These are phyloP conservation scores for Axinella damicornis DNA, from an alignment of 37 sponge, comb jelly and placozoan species.

Conservation along the genomic window DNA sequence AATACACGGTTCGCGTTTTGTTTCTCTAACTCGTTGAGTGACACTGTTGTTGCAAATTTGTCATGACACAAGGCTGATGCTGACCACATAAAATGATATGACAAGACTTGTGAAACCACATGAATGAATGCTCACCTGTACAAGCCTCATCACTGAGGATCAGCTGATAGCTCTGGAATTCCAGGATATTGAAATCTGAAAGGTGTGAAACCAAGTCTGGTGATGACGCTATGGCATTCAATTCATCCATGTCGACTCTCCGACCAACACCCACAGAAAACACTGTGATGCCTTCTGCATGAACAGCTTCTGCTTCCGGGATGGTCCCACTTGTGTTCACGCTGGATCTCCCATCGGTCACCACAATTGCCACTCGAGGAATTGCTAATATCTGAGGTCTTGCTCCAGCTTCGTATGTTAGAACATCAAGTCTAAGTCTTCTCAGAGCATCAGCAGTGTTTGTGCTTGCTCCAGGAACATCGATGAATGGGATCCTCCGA, in stretches of 20 bases:
- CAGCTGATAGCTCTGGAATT: constrained; percentile 17
- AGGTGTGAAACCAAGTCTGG: constrained; percentile 21
- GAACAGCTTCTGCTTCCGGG: constrained; percentile 33
- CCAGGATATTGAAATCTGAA: constrained; percentile 11
- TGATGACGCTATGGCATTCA: constrained; percentile 38
- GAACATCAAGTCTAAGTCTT: not conserved
- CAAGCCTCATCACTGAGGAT: constrained; percentile 53
- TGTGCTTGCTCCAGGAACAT: constrained; percentile 34
- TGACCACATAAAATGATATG: not conserved
- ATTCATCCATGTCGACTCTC: constrained; percentile 18
- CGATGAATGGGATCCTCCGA: not conserved
- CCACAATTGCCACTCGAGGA: constrained; percentile 54
- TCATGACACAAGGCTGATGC: not conserved
- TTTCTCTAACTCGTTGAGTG: too few relatives aligned
- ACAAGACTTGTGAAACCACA: too few relatives aligned
- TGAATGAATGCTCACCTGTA: constrained; percentile 14
- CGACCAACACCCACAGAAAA: constrained; percentile 51
- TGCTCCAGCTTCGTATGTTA: constrained; percentile 44
- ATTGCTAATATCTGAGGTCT: constrained; percentile 18
- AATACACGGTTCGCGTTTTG: too few relatives aligned
- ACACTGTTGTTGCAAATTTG: too few relatives aligned
- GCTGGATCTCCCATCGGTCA: constrained; percentile 70
- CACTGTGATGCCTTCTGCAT: constrained; percentile 8
- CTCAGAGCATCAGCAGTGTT: constrained; percentile 62
- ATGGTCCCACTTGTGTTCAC: constrained; percentile 9